These are phyloP conservation scores for Cnemophilus loriae DNA, from an alignment of 2,113 vertebrate genomes.

Conservation along the genomic window DNA sequence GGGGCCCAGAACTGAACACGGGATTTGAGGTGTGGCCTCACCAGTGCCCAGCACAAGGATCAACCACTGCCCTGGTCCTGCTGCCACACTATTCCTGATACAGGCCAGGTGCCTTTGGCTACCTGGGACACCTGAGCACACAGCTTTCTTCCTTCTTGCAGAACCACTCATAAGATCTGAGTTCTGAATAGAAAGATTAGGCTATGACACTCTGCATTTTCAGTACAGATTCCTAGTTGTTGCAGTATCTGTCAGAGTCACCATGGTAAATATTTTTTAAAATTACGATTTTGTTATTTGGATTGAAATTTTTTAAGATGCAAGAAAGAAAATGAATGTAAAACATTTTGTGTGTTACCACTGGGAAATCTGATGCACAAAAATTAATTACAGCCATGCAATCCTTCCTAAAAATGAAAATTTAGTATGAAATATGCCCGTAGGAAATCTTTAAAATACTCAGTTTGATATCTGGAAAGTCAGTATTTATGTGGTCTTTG, in stretches of 20 bases:
- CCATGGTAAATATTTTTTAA: not conserved
- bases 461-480: conserved; percentile 1
- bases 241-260: not conserved
- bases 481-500: not conserved
- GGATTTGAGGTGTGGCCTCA: not conserved
- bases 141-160: not conserved
- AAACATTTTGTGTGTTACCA: not conserved
- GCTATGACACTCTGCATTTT: not conserved
- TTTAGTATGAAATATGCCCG: conserved; percentile 15
- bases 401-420: conserved; percentile 7
- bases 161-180: not conserved
- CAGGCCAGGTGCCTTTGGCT: too few species aligned
- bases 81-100: not conserved
- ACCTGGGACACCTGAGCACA: not conserved
- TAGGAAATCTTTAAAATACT: conserved; percentile 24
- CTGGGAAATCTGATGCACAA: not conserved
- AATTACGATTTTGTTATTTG: not conserved
- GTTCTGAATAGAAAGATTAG: not conserved
- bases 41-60: not conserved
- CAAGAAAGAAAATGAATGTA: not conserved
- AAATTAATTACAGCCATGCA: not conserved
- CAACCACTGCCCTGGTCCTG: not conserved
- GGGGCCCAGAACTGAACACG: too few species aligned
- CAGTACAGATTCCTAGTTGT: not conserved
- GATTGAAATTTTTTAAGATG: not conserved